Percentiles rank a stretch among this genome's conserved stretches.
These are phyloP conservation scores for Melitaea cinxia DNA, from an alignment of 1,140 invertebrate genomes.

Conservation along the genomic window DNA sequence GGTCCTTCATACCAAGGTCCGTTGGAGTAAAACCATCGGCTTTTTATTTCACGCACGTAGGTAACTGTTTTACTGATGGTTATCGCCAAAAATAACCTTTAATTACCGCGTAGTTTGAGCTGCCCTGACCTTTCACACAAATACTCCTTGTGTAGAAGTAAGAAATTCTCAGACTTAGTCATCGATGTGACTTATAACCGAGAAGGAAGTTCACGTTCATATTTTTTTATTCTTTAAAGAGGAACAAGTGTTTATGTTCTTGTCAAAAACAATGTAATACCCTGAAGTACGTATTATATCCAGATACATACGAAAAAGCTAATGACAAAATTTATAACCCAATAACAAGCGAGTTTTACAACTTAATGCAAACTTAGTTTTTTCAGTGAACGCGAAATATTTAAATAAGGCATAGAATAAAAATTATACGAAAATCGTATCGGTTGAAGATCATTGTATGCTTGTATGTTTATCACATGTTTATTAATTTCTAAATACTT, in stretches of 20 bases:
- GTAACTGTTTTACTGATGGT: constrained; percentile 78
- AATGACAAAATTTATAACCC: no score
- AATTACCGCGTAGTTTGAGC: constrained; percentile 77
- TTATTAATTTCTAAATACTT: no score
- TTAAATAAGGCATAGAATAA: no score
- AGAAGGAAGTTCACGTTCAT: constrained; percentile 20
- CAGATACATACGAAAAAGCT: no score
- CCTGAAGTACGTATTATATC: no score
- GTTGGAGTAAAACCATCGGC: constrained; percentile 56
- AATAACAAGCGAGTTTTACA: no score
- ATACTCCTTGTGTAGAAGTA: constrained; percentile 59
- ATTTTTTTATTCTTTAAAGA: constrained; percentile 21
- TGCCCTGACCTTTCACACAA: constrained; percentile 75
- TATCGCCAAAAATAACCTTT: constrained; percentile 81
- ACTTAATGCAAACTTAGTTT: no score
- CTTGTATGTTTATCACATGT: no score
- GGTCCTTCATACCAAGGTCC: constrained; percentile 64
- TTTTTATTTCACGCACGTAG: constrained; percentile 67
- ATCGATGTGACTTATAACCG: constrained; percentile 26
- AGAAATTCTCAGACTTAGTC: constrained; percentile 52
- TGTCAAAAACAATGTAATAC: not conserved
- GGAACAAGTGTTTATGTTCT: constrained; percentile 3
- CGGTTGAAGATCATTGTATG: no score
- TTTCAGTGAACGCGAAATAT: no score
- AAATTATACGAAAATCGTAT: no score